These are phyloP conservation scores for Ormyrus rosae DNA, from an alignment of 2,888 invertebrate species.

Conservation along the genomic window DNA sequence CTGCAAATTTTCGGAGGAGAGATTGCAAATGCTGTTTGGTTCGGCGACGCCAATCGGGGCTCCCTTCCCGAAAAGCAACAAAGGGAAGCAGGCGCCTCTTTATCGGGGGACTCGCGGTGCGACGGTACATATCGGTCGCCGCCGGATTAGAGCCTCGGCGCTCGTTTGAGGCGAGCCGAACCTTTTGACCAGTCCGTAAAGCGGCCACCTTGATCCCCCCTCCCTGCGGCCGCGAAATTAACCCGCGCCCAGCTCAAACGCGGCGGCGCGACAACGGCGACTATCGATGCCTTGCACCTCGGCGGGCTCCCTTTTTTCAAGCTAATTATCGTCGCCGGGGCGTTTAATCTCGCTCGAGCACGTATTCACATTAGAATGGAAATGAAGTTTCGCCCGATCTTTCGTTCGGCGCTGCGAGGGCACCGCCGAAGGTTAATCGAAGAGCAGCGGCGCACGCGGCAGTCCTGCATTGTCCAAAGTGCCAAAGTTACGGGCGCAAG, in stretches of 20 bases:
- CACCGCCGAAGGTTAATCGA: not conserved
- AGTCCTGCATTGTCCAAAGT: conserved; percentile 69
- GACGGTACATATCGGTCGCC: conserved; percentile 32
- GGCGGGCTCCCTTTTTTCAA: not conserved
- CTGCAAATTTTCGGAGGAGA: too few species aligned
- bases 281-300: not conserved
- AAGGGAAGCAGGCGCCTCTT: conserved; percentile 1
- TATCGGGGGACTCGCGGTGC: not conserved
- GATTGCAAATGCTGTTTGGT: too few species aligned
- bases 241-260: conserved; percentile 34
- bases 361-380: not conserved
- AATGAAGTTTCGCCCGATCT: not conserved
- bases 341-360: not conserved
- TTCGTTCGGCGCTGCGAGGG: not conserved
- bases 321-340: not conserved
- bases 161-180: conserved; percentile 69
- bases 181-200: conserved; percentile 42
- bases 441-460: not conserved
- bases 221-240: conserved; percentile 14
- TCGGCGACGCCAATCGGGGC: too few species aligned
- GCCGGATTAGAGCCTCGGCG: conserved; percentile 73
- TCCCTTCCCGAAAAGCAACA: not conserved
- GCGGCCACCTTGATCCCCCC: not conserved
- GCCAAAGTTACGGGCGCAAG: conserved; percentile 70
- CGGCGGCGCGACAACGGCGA: not conserved